These are phyloP conservation scores for Chymomyza costata DNA, from an alignment of 1,140 invertebrate genomes.

Conservation along the genomic window DNA sequence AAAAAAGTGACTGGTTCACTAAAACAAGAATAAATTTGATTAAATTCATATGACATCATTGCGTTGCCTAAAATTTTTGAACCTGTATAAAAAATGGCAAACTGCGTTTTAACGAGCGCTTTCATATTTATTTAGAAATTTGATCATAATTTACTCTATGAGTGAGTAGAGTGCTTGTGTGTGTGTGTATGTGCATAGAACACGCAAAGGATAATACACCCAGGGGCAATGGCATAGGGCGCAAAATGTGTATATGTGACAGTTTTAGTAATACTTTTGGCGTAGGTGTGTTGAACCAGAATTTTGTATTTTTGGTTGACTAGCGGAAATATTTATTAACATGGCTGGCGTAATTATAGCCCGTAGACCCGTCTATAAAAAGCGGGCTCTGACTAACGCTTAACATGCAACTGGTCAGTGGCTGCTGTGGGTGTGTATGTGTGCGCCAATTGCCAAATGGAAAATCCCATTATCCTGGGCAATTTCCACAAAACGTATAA, in stretches of 20 bases:
- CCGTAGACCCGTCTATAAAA: slow-evolving; percentile 4
- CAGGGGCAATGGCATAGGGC: too few relatives aligned
- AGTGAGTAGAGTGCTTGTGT: slow-evolving; percentile 1
- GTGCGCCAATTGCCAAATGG: slow-evolving; percentile 1
- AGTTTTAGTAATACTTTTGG: too few relatives aligned
- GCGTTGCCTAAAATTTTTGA: slow-evolving; percentile 18
- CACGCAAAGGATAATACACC: too few relatives aligned
- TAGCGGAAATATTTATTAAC: slow-evolving; percentile 42
- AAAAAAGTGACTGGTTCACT: neutral
- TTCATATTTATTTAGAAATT: slow-evolving; percentile 62
- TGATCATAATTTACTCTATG: slow-evolving; percentile 41
- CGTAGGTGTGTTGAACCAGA: slow-evolving; percentile 40
- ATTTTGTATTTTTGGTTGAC: slow-evolving; percentile 29
- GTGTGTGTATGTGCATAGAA: slow-evolving; percentile 13
- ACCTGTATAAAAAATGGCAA: slow-evolving; percentile 19
- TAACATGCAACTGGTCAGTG: slow-evolving; percentile 59
- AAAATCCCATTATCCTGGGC: slow-evolving; percentile 37
- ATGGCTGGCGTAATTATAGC: slow-evolving; percentile 48
- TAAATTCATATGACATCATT: slow-evolving; percentile 64
- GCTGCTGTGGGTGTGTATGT: slow-evolving; percentile 10
- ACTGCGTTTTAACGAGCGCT: slow-evolving; percentile 30
- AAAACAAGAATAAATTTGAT: slow-evolving; percentile 25
- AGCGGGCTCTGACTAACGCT: slow-evolving; percentile 27
- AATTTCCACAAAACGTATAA: too few relatives aligned
- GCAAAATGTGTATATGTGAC: too few relatives aligned